Percentiles rank a stretch among this genome's conserved stretches.
Evolutionary conservation across 2,888 invertebrate species (phyloP).

Genomic region (Parascotia fuliginaria): DNA sequence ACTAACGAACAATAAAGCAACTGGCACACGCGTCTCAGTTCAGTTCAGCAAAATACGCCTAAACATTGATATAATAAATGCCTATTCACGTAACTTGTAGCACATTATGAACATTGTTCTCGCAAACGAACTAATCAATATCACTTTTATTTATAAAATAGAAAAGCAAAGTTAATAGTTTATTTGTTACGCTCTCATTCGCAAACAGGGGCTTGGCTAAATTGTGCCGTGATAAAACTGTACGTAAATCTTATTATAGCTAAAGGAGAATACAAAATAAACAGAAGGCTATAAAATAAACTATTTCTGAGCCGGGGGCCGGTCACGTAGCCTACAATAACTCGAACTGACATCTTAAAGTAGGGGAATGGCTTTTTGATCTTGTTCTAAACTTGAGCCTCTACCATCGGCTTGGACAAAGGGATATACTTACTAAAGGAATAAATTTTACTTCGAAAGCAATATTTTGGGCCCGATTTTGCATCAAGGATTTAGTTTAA

Average conservation of each 20-base stretch:
- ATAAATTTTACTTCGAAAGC: conserved; percentile 23
- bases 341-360: conserved; percentile 74
- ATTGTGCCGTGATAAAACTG: conserved; percentile 32
- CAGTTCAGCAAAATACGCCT: no score
- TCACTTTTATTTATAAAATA: not conserved
- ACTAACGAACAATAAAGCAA: no score
- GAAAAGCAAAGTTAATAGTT: not conserved
- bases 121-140: not conserved
- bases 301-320: conserved; percentile 55
- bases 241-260: conserved; percentile 35
- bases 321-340: conserved; percentile 73
- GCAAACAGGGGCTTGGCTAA: conserved; percentile 14
- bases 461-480: conserved; percentile 23
- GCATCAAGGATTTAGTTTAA: no score
- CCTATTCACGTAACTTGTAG: no score
- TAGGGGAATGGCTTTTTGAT: conserved; percentile 74
- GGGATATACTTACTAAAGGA: conserved; percentile 26
- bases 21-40: no score
- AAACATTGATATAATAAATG: no score
- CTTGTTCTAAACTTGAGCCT: conserved; percentile 56
- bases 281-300: conserved; percentile 53
- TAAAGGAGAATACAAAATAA: conserved; percentile 34
- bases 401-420: conserved; percentile 38
- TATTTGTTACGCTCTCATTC: conserved; percentile 6
- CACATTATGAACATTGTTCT: no score